These are phyloP conservation scores for Sarcophilus harrisii DNA, from an alignment of 2,797 vertebrate genomes.

Conservation along the genomic window DNA sequence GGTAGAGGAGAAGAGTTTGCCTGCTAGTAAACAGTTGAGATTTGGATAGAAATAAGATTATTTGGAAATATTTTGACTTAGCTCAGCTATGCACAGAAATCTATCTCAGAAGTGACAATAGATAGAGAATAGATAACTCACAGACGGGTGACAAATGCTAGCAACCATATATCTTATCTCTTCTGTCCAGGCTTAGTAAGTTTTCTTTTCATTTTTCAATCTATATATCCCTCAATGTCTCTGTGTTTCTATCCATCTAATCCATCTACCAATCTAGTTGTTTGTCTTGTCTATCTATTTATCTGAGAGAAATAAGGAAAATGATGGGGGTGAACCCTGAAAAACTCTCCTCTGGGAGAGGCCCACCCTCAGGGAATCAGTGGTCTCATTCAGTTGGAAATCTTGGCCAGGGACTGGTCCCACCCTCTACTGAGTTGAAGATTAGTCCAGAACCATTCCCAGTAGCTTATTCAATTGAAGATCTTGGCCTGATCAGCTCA, in stretches of 20 bases:
- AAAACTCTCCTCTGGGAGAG: no score
- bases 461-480: no score
- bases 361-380: no score
- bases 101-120: not conserved
- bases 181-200: not conserved
- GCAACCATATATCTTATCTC: not conserved
- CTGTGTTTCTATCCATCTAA: not conserved
- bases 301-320: not conserved
- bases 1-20: conserved; percentile 3
- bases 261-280: not conserved
- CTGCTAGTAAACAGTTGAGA: conserved; percentile 39
- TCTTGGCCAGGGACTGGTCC: no score
- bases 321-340: no score
- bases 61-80: conserved; percentile 47
- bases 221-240: not conserved
- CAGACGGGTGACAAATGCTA: not conserved
- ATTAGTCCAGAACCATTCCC: no score
- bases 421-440: no score
- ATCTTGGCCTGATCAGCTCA: no score
- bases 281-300: not conserved
- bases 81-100: not conserved
- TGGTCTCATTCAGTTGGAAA: no score
- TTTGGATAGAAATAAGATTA: conserved; percentile 30
- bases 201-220: not conserved
- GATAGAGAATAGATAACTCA: not conserved